Conservation (phyloP, 37 sponge, comb jelly and placozoan genomes). For the Theonella swinhoei region DNA sequence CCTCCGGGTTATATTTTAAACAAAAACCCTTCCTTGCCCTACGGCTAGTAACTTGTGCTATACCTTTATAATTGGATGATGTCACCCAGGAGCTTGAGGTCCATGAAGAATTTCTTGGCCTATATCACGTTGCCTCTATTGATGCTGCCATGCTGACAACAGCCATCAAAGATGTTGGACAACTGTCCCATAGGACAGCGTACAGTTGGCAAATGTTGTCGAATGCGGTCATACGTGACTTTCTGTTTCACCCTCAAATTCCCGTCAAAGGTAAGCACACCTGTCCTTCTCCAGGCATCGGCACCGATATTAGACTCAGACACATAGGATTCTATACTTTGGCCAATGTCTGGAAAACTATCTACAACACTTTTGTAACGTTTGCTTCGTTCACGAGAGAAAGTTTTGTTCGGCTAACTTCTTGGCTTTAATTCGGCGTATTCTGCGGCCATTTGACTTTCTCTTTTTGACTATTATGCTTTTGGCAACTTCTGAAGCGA, state of each 20-base stretch:
- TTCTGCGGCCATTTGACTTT: background rate
- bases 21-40: slow-evolving; percentile 31
- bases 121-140: slow-evolving; percentile 43
- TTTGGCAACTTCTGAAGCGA: background rate
- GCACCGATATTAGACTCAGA: background rate
- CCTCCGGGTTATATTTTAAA: slow-evolving; percentile 17
- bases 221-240: slow-evolving; percentile 17
- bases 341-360: slow-evolving; percentile 25
- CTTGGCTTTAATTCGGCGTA: background rate
- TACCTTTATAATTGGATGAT: slow-evolving; percentile 2
- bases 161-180: slow-evolving; percentile 33
- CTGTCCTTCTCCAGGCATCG: slow-evolving; percentile 42
- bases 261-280: too few relatives aligned
- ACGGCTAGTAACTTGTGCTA: slow-evolving; percentile 35
- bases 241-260: slow-evolving; percentile 8
- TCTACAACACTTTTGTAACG: background rate
- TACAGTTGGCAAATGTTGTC: slow-evolving; percentile 6
- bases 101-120: slow-evolving; percentile 71
- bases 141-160: slow-evolving; percentile 52
- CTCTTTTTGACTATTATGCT: slow-evolving; percentile 5
- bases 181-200: slow-evolving; percentile 35
- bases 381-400: too few relatives aligned
- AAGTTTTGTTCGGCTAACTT: slow-evolving; percentile 15
- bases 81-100: slow-evolving; percentile 46
- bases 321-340: slow-evolving; percentile 29